phyloP scores from a whole-genome alignment of 2,888 invertebrate genomes.

The Penaeus monodon region DNA sequence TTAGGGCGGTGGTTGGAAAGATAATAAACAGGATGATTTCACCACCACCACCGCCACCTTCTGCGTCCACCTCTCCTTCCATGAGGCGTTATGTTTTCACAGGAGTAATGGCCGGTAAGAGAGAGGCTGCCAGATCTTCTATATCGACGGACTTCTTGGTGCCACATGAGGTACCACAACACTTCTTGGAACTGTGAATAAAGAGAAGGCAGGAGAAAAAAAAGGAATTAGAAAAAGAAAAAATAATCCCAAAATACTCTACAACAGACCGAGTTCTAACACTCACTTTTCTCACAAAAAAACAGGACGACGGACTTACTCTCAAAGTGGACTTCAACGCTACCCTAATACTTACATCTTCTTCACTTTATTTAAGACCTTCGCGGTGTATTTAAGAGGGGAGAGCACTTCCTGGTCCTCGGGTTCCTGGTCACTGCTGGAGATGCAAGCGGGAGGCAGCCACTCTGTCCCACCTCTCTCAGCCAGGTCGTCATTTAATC shows the following conservation, averaged over 20 bases:
- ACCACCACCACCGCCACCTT: background rate
- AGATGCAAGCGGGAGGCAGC: constrained; percentile 32
- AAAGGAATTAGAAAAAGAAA: background rate
- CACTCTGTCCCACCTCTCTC: constrained; percentile 25
- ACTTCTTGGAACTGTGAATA: constrained; percentile 31
- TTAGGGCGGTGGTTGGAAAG: no score
- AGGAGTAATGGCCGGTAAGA: background rate
- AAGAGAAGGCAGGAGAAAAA: background rate
- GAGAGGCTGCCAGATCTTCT: constrained; percentile 33
- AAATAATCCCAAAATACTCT: background rate
- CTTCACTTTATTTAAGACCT: constrained; percentile 28
- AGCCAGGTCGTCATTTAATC: background rate
- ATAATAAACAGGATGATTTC: no score
- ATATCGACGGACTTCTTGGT: constrained; percentile 36
- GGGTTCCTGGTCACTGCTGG: background rate
- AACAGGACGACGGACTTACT: background rate
- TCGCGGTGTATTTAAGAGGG: background rate
- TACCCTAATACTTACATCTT: constrained; percentile 15
- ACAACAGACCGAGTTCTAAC: background rate
- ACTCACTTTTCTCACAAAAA: background rate
- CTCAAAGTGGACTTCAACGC: background rate
- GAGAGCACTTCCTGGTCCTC: background rate
- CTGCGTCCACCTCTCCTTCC: background rate
- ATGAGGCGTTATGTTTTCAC: constrained; percentile 20
- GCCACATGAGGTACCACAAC: constrained; percentile 37